Conservation (phyloP, 1,140 invertebrate species). For the Wiebesia pumilae region DNA sequence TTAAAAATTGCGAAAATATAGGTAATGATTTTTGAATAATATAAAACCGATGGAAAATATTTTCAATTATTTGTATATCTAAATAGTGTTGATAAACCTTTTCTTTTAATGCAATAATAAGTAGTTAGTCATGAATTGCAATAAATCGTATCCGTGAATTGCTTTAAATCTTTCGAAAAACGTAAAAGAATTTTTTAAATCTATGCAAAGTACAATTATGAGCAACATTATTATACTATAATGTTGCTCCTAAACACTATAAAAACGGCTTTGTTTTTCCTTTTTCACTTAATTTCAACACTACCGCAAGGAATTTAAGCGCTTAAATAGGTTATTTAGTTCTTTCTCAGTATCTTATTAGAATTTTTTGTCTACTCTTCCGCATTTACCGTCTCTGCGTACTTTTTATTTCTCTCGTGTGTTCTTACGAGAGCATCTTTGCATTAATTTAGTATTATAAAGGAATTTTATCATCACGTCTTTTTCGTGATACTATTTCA, state of each 20-base stretch:
- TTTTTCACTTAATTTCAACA: not conserved
- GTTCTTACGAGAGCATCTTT: not conserved
- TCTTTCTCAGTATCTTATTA: conserved; percentile 3
- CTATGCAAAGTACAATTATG: conserved; percentile 18
- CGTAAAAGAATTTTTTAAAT: not conserved
- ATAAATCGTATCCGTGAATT: not conserved
- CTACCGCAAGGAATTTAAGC: conserved; percentile 4
- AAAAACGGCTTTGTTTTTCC: conserved; percentile 35
- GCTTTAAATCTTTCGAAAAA: conserved; percentile 14
- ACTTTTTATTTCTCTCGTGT: not conserved
- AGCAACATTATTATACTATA: conserved; percentile 36
- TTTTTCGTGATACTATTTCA: not conserved
- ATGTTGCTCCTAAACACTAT: conserved; percentile 12
- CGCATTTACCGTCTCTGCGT: conserved; percentile 45
- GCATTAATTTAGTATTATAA: conserved; percentile 11
- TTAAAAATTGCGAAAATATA: too few species aligned
- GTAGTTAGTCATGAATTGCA: not conserved
- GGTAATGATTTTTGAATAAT: too few species aligned
- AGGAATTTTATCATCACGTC: not conserved
- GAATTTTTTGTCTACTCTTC: conserved; percentile 23
- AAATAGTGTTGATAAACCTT: not conserved
- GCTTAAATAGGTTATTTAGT: not conserved
- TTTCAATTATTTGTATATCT: not conserved
- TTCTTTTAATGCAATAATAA: not conserved
- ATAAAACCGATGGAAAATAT: too few species aligned